Evolutionary conservation across 2,888 invertebrate genomes (phyloP), one percentile per base, ranked within the genome.

Genomic region (Tipula lateralis): DNA sequence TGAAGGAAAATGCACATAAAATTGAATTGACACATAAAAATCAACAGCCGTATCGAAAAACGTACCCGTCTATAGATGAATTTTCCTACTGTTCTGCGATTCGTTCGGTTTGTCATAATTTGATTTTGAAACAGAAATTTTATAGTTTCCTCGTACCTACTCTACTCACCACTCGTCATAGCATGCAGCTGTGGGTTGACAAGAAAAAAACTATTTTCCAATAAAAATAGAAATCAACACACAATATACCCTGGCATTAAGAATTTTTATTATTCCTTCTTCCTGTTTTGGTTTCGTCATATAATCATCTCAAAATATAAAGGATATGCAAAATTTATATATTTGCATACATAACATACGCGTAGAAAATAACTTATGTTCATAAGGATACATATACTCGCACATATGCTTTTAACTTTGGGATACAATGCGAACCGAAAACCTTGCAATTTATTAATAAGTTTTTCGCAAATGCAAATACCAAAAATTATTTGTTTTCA

Each of bases 11-110:
- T 66, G 24, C 19, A n/a, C 30, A 82, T 82, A 82, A 82, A 82
- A 82, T 82, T 82, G 82, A 82, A 82, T 82, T 82, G 82, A 82
- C 82, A 82, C 82, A 82, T 82, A 82, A 82, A 82, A 82, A 82
- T 82, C 82, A 82, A 82, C 82, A 82, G 82, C 82, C 82, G 82
- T 82, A 82, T n/a, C 82, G 13, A 66, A 66, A 82, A 82, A 82
- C 82, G 82, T 82, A n/a, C n/a, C n/a, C n/a, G n/a, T n/a, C n/a
- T n/a, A 82, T 24, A 19, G 66, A 66, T 24, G 9, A 66, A 66
- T 66, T 66, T 66, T 66, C 24, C 19, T 66, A 81, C n/a, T 50
- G 44, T 50, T 66, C 24, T 66, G n/a, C n/a, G 66, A 66, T 66
- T 66, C 66, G 66, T 66, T 66, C 24, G 66, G 66, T 66, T 66